phyloP scores from a whole-genome alignment of 2,113 vertebrate genomes.

The Orycteropus afer region DNA sequence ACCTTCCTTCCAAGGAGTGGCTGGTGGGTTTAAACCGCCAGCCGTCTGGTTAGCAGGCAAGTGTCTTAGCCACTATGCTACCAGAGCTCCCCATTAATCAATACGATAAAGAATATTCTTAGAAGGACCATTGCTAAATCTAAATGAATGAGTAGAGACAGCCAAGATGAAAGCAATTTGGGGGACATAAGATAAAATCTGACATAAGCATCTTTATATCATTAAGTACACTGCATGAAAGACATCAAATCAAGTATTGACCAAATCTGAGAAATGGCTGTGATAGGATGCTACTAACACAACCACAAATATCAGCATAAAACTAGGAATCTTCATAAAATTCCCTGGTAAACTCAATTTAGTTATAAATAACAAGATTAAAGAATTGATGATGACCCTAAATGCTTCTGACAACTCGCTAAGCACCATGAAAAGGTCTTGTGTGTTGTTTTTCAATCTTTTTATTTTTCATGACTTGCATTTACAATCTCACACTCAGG shows the following conservation, averaged over 20 bases:
- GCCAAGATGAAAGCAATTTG: fast-evolving
- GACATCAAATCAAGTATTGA: background rate
- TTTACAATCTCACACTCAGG: background rate
- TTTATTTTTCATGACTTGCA: background rate
- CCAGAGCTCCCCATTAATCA: too few species aligned
- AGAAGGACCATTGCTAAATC: background rate
- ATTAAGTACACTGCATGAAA: background rate
- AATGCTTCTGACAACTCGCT: background rate
- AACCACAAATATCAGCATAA: too few species aligned
- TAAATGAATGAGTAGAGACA: background rate
- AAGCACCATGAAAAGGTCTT: background rate
- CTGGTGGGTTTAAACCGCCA: too few species aligned
- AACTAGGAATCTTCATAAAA: background rate
- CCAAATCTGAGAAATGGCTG: background rate
- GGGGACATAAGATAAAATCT: background rate
- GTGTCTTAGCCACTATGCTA: too few species aligned
- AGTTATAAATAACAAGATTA: background rate
- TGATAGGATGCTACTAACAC: background rate
- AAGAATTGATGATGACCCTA: background rate
- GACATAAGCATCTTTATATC: fast-evolving
- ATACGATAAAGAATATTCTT: too few species aligned
- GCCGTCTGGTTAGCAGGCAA: too few species aligned
- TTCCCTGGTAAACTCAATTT: background rate
- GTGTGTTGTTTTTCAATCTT: background rate
- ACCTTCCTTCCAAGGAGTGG: too few species aligned